Evolutionary conservation across 2,797 vertebrate species (phyloP), one percentile per base, ranked within the genome.

Genomic region (Takifugu rubripes): DNA sequence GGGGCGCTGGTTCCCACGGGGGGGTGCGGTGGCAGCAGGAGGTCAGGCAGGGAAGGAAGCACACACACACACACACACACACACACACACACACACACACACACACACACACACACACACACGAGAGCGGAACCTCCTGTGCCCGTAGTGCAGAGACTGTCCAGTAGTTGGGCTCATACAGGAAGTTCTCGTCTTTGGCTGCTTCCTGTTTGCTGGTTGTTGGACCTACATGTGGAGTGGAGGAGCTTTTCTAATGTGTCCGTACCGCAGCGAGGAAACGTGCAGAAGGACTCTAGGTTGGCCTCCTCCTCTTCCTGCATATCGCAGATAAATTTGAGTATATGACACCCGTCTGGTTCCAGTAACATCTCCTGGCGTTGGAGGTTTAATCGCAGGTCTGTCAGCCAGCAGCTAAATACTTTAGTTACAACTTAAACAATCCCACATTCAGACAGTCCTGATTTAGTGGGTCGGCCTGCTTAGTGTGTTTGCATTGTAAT

Each of bases 151-250:
- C 69, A 81, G 57, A 64, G 68, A 52, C 72, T 63, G 64, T 74
- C 62, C 66, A 59, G 68, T 83, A 71, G 77, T 90, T 84, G 72
- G 84, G 78, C 71, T 74, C 59, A 82, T 83, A 80, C 85, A 90
- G 89, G 91, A 92, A 87, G 85, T 89, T 91, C 89, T 91, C 89
- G 85, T 84, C 87, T 82, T 72, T 84, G 84, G 83, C 85, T 67
- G 61, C 80, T 89, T 92, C 91, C 91, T 92, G 89, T 92, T 92
- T 89, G 84, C 76, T 76, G 52, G 79, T 78, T 52, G 40, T 44
- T 62, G 49, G 42, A 72, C 36, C 67, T 66, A 82, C 87, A 87
- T 90, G 83, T 77, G 60, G 54, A 49, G 42, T 40, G 50, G 49
- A 61, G 52, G 51, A 52, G 27, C 45, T 59, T 83, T 83, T 86